A percentile compares a stretch with the other conserved stretches of the same genome.
phyloP scores from a whole-genome alignment of 2,888 invertebrate species.

The Globia sparganii region DNA sequence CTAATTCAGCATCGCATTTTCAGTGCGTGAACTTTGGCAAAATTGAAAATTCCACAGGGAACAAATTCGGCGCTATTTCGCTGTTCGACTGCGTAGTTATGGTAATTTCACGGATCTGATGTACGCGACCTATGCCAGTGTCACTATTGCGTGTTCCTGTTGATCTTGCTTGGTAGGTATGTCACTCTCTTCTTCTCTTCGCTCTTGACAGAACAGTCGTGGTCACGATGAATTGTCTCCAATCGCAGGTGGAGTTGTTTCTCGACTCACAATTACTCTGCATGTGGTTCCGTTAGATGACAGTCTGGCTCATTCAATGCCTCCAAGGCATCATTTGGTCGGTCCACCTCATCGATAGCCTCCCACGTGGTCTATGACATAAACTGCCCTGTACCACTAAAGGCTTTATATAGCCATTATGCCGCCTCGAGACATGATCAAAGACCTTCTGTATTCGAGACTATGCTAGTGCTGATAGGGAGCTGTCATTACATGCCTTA shows the following conservation, averaged over 20 bases:
- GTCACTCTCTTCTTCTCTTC: background rate
- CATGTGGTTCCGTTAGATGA: background rate
- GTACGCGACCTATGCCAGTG: background rate
- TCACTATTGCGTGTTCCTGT: background rate
- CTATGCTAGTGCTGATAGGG: background rate
- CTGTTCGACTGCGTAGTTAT: background rate
- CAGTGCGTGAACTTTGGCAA: background rate
- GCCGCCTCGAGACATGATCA: too few species aligned
- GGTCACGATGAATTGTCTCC: background rate
- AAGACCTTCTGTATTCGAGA: too few species aligned
- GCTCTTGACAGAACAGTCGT: background rate
- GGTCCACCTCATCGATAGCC: background rate
- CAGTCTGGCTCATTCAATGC: background rate
- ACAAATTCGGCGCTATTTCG: background rate
- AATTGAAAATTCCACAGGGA: background rate
- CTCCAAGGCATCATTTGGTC: background rate
- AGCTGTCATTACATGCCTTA: background rate
- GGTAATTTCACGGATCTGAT: background rate
- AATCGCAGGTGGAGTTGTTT: background rate
- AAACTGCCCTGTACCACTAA: too few species aligned
- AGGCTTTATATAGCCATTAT: too few species aligned
- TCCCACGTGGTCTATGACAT: too few species aligned
- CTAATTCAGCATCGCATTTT: too few species aligned
- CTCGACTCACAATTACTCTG: background rate
- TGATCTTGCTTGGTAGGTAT: background rate